Conservation (phyloP, 2,888 invertebrate species). For the Drosophila histrio region DNA sequence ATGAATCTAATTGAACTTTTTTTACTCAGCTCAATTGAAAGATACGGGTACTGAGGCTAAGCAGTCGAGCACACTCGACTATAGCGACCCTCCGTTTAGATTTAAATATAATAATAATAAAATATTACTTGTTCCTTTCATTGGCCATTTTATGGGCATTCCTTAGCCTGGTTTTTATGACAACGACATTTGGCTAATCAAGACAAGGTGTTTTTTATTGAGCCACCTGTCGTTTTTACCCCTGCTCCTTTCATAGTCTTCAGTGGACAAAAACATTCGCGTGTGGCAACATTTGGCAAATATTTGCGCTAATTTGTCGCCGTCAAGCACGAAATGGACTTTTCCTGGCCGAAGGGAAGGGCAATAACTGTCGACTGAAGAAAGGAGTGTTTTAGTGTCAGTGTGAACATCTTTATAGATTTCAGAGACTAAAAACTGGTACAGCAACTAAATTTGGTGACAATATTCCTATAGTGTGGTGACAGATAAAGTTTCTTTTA, state of each 20-base stretch:
- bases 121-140: background rate
- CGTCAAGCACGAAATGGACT: constrained; percentile 48
- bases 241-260: background rate
- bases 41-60: no score
- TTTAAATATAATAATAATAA: background rate
- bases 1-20: no score
- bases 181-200: constrained; percentile 34
- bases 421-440: no score
- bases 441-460: no score
- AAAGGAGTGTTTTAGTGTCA: background rate
- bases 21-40: no score
- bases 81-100: no score
- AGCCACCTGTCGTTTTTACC: constrained; percentile 42
- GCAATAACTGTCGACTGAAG: background rate
- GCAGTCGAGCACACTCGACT: no score
- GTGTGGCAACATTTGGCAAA: constrained; percentile 38
- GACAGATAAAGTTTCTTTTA: no score
- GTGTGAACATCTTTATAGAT: background rate
- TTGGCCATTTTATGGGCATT: constrained; percentile 15
- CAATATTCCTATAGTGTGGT: no score
- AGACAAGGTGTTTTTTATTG: constrained; percentile 60
- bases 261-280: constrained; percentile 27
- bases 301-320: constrained; percentile 67
- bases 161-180: constrained; percentile 18
- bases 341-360: background rate